Evolutionary conservation across 2,888 invertebrate genomes (phyloP).

Genomic region (Leptinotarsa haldemani): DNA sequence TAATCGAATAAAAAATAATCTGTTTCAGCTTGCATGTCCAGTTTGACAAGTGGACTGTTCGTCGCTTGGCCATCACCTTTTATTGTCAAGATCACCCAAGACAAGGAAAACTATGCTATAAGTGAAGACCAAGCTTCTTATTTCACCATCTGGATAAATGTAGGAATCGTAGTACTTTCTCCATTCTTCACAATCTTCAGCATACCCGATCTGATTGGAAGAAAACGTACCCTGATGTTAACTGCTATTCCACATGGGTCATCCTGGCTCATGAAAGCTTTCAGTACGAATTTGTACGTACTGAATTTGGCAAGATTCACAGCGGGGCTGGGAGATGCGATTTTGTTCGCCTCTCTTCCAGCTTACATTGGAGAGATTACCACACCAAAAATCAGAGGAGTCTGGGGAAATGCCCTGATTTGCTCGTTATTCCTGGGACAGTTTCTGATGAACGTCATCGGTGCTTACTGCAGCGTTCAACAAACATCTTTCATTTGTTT

Average conservation of each 20-base stretch:
- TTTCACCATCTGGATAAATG: conserved; percentile 44
- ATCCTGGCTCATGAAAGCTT: conserved; percentile 49
- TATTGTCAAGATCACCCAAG: conserved; percentile 54
- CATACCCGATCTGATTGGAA: conserved; percentile 55
- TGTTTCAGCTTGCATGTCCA: conserved; percentile 40
- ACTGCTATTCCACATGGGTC: conserved; percentile 53
- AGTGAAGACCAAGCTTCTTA: conserved; percentile 58
- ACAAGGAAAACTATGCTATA: conserved; percentile 51
- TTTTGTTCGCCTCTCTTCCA: conserved; percentile 43
- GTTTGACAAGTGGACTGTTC: conserved; percentile 47
- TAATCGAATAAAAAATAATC: no score
- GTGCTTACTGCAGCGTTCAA: conserved; percentile 69
- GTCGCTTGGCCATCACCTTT: conserved; percentile 58
- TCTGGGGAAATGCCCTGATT: conserved; percentile 55
- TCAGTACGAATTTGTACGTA: conserved; percentile 49
- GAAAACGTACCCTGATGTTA: conserved; percentile 55
- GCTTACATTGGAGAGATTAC: conserved; percentile 33
- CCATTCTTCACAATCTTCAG: conserved; percentile 51
- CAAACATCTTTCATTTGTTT: conserved; percentile 70
- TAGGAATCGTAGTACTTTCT: conserved; percentile 42
- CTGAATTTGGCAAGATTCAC: conserved; percentile 55
- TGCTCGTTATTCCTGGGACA: conserved; percentile 52
- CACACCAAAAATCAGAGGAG: conserved; percentile 31
- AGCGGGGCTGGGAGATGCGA: conserved; percentile 51
- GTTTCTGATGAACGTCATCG: conserved; percentile 66